These are phyloP conservation scores for Octodonta nipae DNA, from an alignment of 2,888 invertebrate genomes.

Conservation along the genomic window DNA sequence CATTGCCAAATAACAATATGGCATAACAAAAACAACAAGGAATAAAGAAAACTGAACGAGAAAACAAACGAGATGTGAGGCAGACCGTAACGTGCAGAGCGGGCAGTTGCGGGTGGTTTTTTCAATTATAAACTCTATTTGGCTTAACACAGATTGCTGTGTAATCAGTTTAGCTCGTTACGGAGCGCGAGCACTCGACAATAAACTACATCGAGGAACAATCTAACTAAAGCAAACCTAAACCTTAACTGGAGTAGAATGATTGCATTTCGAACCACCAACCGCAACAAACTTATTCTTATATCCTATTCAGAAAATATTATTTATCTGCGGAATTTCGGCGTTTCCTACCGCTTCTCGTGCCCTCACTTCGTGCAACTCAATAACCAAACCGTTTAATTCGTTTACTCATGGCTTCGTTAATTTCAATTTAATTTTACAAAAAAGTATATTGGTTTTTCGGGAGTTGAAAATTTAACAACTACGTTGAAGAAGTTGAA, in stretches of 20 bases:
- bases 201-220: slow-evolving; percentile 37
- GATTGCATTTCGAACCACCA: slow-evolving; percentile 35
- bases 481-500: too few species aligned
- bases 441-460: too few species aligned
- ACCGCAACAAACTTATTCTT: slow-evolving; percentile 19
- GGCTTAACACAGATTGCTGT: slow-evolving; percentile 40
- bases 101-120: slow-evolving; percentile 31
- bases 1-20: slow-evolving; percentile 2
- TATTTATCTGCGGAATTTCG: slow-evolving; percentile 23
- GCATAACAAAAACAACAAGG: slow-evolving; percentile 3
- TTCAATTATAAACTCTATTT: slow-evolving; percentile 42
- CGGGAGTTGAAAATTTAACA: too few species aligned
- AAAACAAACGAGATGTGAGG: slow-evolving; percentile 14
- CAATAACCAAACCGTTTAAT: background rate
- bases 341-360: slow-evolving; percentile 16
- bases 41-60: slow-evolving; percentile 14
- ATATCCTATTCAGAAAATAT: slow-evolving; percentile 24
- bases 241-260: slow-evolving; percentile 40
- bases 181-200: slow-evolving; percentile 36
- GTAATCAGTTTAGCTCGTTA: slow-evolving; percentile 39
- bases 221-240: slow-evolving; percentile 39
- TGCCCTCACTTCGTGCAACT: slow-evolving; percentile 4
- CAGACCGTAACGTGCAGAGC: slow-evolving; percentile 12
- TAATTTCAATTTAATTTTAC: background rate
- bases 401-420: background rate